Base-by-base conservation (phyloP, 1,140 invertebrate genomes). In the Cecropterus lyciades region DNA sequence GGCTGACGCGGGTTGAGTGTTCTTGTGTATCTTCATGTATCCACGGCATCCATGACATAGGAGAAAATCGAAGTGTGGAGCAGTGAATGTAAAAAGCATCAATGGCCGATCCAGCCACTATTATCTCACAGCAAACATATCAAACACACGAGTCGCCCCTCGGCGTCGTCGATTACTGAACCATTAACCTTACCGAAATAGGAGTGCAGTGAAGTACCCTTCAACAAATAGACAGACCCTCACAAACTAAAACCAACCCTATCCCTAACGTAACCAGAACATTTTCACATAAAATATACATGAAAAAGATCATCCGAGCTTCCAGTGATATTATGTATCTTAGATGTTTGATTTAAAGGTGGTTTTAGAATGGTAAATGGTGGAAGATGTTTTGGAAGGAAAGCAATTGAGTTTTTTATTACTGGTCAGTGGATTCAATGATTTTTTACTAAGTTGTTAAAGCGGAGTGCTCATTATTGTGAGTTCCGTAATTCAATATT, bases 131-230 rank as follows among this genome's bases (percentile, higher is more conserved):
- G 14, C 13, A 9, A 69, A 73, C 77, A 80, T 85, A 85, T 85
- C 83, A 85, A 84, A 82, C 77, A 65, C 82, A 85, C 70, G 65
- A 59, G 59, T 62, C 70, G 72, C 75, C 75, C 80, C 74, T 72
- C 67, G 72, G 73, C 70, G 60, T 72, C 73, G 75, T 86, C 84
- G 82, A 85, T 85, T 85, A 86, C 77, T 79, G 65, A 81, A 84
- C 82, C 84, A 86, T 86, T 86, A 82, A 85, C 79, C 77, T 77
- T 72, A 74, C 69, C 69, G 64, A 79, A 82, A 78, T 79, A 80
- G 65, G 73, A 79, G 72, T 71, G 70, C 76, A 67, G 59, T 40
- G 49, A 62, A 82, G 76, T 48, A 53, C 75, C 64, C 79, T 79
- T 53, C 55, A 75, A 16, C 57, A 73, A 77, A 74, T 63, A 79